Evolutionary conservation across 2,797 vertebrate species (phyloP).

Genomic region (Pseudochaenichthys georgianus): DNA sequence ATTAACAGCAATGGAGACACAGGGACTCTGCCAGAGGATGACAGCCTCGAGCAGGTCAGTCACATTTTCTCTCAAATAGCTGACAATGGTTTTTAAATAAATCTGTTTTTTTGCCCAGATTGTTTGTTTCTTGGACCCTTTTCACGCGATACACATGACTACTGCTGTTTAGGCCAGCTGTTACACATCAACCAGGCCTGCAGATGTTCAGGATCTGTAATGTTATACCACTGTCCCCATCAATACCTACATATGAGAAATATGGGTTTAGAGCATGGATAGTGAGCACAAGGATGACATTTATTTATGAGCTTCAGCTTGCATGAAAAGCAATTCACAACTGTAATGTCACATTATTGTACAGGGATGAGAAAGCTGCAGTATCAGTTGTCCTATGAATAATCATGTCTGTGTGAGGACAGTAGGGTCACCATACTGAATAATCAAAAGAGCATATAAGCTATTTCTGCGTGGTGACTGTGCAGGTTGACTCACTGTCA

Average conservation of each 20-base stretch:
- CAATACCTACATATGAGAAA: neutral
- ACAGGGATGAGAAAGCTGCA: neutral
- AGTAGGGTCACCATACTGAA: neutral
- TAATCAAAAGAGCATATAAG: neutral
- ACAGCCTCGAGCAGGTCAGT: slow-evolving; percentile 93
- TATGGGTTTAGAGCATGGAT: neutral
- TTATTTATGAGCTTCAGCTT: neutral
- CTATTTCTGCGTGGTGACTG: neutral
- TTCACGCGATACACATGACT: neutral
- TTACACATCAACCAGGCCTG: slow-evolving; percentile 62
- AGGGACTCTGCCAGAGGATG: slow-evolving; percentile 90
- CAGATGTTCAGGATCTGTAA: slow-evolving; percentile 15
- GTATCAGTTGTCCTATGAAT: neutral
- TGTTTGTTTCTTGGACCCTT: neutral
- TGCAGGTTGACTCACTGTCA: neutral
- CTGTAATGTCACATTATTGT: neutral
- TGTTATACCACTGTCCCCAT: neutral
- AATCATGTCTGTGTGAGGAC: neutral
- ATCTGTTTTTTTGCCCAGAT: neutral
- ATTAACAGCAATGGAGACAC: slow-evolving; percentile 96
- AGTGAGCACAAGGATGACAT: neutral
- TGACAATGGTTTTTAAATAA: neutral
- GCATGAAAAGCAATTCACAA: neutral
- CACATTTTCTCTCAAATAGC: neutral
- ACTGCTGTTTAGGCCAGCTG: slow-evolving; percentile 39